Evolutionary conservation across 1,140 invertebrate species (phyloP).

Genomic region (Aphelinus atriplicis): DNA sequence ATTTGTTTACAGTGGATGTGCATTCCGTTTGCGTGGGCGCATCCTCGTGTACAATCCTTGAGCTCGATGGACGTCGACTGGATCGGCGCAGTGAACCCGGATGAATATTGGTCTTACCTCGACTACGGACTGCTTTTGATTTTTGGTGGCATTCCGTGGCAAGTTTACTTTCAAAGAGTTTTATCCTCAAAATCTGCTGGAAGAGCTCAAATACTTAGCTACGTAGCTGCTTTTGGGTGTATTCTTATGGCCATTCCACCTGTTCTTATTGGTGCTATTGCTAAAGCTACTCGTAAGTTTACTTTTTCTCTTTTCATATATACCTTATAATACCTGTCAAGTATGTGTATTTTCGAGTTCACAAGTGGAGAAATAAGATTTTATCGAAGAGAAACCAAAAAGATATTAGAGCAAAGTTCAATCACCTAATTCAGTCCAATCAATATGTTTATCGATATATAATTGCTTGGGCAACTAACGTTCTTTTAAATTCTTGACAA

Average conservation of each 20-base stretch:
- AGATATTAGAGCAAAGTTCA: too few relatives aligned
- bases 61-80: conserved; percentile 86
- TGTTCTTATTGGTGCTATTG: conserved; percentile 95
- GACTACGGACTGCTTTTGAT: conserved; percentile 92
- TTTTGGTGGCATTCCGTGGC: conserved; percentile 98
- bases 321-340: too few relatives aligned
- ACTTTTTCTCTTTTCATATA: neutral
- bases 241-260: conserved; percentile 97
- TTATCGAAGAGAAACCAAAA: too few relatives aligned
- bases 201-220: conserved; percentile 94
- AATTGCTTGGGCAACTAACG: too few relatives aligned
- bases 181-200: conserved; percentile 93
- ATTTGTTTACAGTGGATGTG: conserved; percentile 84
- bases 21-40: conserved; percentile 93
- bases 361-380: too few relatives aligned
- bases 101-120: conserved; percentile 84
- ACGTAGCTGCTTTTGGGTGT: conserved; percentile 94
- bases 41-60: conserved; percentile 83
- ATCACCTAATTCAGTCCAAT: too few relatives aligned
- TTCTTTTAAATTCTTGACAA: too few relatives aligned
- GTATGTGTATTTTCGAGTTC: too few relatives aligned
- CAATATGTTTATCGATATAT: too few relatives aligned
- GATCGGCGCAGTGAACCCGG: conserved; percentile 82
- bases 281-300: conserved; percentile 87
- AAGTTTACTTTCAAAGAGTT: conserved; percentile 98